phyloP scores from a whole-genome alignment of 2,113 vertebrate species.

The Mus spicilegus region DNA sequence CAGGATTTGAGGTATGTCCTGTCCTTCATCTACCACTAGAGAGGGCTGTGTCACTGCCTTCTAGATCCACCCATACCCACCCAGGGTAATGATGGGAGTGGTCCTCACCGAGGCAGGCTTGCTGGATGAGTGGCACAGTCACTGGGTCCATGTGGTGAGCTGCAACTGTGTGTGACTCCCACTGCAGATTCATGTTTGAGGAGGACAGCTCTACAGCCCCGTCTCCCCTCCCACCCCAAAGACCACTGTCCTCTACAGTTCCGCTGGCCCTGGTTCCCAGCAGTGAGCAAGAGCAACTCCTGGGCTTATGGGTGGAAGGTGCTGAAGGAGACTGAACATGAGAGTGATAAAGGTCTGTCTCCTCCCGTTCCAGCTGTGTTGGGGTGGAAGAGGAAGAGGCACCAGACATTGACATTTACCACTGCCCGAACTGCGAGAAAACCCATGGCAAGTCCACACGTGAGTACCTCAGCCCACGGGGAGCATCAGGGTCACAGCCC shows the following conservation, averaged over 20 bases:
- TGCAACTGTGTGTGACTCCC: background rate
- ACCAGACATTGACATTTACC: slow-evolving; percentile 98
- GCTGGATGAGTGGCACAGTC: background rate
- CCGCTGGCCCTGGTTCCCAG: too few species aligned
- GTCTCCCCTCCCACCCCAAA: too few species aligned
- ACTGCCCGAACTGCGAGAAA: slow-evolving; percentile 99
- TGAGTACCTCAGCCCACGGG: slow-evolving; percentile 84
- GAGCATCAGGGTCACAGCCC: too few species aligned
- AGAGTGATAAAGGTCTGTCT: background rate
- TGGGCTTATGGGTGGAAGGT: background rate
- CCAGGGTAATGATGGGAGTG: background rate
- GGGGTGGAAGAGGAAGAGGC: slow-evolving; percentile 98
- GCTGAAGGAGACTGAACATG: rapidly evolving
- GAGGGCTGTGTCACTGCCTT: background rate
- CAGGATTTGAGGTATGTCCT: background rate
- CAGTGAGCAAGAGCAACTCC: background rate
- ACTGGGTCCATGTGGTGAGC: background rate
- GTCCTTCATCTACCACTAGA: background rate
- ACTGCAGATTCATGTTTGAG: background rate
- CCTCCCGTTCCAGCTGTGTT: slow-evolving; percentile 92
- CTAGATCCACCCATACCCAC: background rate
- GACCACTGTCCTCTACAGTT: background rate
- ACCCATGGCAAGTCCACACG: slow-evolving; percentile 96
- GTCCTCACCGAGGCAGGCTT: background rate
- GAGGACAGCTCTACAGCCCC: background rate